Evolutionary conservation across 1,140 invertebrate genomes (phyloP), one percentile per base, ranked within the genome.

Genomic region (Neomicropteryx cornuta): DNA sequence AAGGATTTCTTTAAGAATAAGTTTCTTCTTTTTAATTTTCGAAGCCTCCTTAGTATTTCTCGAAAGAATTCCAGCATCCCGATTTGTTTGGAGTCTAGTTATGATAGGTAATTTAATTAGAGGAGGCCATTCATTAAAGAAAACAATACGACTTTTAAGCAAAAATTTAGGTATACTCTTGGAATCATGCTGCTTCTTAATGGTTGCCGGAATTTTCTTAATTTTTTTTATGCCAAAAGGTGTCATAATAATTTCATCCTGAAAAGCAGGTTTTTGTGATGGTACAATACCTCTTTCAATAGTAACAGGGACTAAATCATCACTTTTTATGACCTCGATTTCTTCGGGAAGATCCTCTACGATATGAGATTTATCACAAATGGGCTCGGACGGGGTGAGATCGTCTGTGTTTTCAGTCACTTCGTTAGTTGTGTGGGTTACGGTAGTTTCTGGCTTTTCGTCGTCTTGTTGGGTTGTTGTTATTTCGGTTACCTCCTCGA

Each of bases 31-130:
- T 56, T 75, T 79, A 3, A 78, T 43, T 57, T 76, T 72, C 27
- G 72, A 49, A 2, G 79, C 78, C 62, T 83, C 80, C 56, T 76
- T 70, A 0, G 77, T 60, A 58, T 81, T 83, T 58, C 81, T 65
- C 1, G 78, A 81, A 14, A 83, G 44, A 41, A 77, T 70, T 18
- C 81, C 81, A 50, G 68, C 64, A 57, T 81, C 63, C 41, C 62
- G 59, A 48, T 73, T 68, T 47, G 73, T 68, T 48, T 71, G 66
- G 2, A 77, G 39, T 33, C 52, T 50, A 11, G 60, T 66, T 13
- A 77, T 60, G 13, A 55, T 38, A 2, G 72, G 68, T 40, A 61
- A 62, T 22, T 68, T 51, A 42, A 72, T 51, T 43, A 60, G 45
- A 39, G 76, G 66, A 16, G 77, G 77, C 65, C 75, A 81, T 39